Evolutionary conservation across 2,797 vertebrate genomes (phyloP).

Genomic region (Paratrypauchen microcephalus): DNA sequence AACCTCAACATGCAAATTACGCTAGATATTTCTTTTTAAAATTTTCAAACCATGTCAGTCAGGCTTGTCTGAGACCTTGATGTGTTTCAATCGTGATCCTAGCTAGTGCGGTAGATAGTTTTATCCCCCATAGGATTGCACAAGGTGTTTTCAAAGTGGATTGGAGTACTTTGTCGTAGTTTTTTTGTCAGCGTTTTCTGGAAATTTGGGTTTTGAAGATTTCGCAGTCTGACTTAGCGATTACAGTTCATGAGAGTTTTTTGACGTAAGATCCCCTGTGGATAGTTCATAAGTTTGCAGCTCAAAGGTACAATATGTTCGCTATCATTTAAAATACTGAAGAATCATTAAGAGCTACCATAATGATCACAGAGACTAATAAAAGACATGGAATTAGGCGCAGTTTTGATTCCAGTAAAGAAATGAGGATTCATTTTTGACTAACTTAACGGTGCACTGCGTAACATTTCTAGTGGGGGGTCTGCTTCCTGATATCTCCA

Average conservation of each 20-base stretch:
- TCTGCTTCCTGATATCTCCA: too few relatives aligned
- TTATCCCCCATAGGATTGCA: constrained; percentile 66
- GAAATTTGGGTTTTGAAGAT: constrained; percentile 67
- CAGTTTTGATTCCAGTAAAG: constrained; percentile 22
- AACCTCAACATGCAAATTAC: constrained; percentile 67
- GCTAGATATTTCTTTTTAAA: constrained; percentile 39
- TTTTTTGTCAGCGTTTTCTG: constrained; percentile 72
- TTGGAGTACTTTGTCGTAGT: constrained; percentile 33
- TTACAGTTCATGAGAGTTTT: constrained; percentile 61
- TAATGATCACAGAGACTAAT: constrained; percentile 14
- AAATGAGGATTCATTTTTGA: constrained; percentile 5
- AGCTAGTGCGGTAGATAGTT: constrained; percentile 64
- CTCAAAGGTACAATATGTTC: constrained; percentile 49
- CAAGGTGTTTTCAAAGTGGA: constrained; percentile 77
- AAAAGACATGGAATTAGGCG: constrained; percentile 19
- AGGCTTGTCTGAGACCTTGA: constrained; percentile 73
- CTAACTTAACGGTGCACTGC: too few relatives aligned
- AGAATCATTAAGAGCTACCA: constrained; percentile 33
- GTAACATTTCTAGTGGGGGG: too few relatives aligned
- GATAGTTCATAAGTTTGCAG: constrained; percentile 43
- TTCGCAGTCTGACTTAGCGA: constrained; percentile 66
- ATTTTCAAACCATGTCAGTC: constrained; percentile 67
- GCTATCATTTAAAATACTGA: constrained; percentile 29
- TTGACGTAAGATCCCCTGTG: constrained; percentile 57
- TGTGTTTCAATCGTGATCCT: constrained; percentile 69